Conservation (phyloP, 1,140 invertebrate genomes). For the Neodiprion lecontei region DNA sequence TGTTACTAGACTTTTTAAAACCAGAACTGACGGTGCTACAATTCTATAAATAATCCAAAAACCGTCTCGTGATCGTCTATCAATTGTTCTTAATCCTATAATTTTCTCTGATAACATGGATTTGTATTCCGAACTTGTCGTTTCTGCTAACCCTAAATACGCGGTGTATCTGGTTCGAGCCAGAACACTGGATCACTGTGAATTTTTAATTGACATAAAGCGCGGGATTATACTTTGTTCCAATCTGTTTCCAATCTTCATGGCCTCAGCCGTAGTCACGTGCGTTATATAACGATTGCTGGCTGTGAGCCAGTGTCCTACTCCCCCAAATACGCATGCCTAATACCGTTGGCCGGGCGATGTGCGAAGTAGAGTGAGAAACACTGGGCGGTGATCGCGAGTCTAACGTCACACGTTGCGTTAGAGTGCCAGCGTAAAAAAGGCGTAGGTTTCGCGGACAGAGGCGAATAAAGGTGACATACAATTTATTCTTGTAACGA, state of each 20-base stretch:
- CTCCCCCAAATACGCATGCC: constrained; percentile 25
- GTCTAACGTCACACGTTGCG: background rate
- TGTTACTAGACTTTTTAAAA: background rate
- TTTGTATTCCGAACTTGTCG: too few relatives aligned
- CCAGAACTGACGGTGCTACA: background rate
- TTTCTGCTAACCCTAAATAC: too few relatives aligned
- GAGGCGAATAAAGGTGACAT: background rate
- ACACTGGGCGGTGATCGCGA: constrained; percentile 16
- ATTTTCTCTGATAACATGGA: too few relatives aligned
- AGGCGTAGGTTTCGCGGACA: constrained; percentile 14
- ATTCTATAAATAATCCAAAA: background rate
- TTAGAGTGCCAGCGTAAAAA: constrained; percentile 1
- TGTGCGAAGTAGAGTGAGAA: constrained; percentile 20
- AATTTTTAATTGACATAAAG: too few relatives aligned
- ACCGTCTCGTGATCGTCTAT: too few relatives aligned
- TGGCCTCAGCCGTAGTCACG: background rate
- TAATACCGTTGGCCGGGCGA: background rate
- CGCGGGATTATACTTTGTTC: too few relatives aligned
- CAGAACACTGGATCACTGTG: too few relatives aligned
- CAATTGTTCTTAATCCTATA: too few relatives aligned
- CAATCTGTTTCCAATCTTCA: background rate
- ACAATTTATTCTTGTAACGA: too few relatives aligned
- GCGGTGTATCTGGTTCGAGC: too few relatives aligned
- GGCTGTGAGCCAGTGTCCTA: constrained; percentile 39
- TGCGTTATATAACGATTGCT: constrained; percentile 39